These are phyloP conservation scores for Crenuchus spilurus DNA, from an alignment of 2,797 vertebrate genomes.

Conservation along the genomic window DNA sequence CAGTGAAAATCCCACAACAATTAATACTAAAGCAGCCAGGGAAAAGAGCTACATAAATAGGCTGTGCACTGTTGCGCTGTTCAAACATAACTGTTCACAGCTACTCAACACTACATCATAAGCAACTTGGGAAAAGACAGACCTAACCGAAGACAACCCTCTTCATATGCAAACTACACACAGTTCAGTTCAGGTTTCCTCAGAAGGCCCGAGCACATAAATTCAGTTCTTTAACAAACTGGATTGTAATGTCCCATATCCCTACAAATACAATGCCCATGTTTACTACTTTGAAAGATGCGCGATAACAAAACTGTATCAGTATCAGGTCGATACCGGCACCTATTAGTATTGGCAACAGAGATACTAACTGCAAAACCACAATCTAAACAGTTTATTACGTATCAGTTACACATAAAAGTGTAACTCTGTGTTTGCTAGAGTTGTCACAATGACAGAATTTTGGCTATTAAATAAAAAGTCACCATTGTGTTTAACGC, in stretches of 20 bases:
- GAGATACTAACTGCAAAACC: too few relatives aligned
- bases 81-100: slow-evolving; percentile 1
- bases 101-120: slow-evolving; percentile 20
- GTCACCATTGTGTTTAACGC: too few relatives aligned
- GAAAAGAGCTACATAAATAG: slow-evolving; percentile 31
- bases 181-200: background rate
- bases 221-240: background rate
- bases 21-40: slow-evolving; percentile 34
- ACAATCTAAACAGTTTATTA: too few relatives aligned
- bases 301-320: too few relatives aligned
- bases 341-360: too few relatives aligned
- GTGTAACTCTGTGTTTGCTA: too few relatives aligned
- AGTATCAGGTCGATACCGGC: too few relatives aligned
- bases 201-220: background rate
- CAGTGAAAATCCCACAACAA: slow-evolving; percentile 50
- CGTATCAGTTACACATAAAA: too few relatives aligned
- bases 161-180: background rate
- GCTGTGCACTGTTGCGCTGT: slow-evolving; percentile 7
- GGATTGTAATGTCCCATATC: too few relatives aligned
- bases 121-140: background rate
- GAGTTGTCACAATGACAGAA: too few relatives aligned
- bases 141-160: background rate
- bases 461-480: too few relatives aligned
- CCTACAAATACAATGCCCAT: background rate
- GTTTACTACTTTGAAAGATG: too few relatives aligned